These are phyloP conservation scores for Grapholita molesta DNA, from an alignment of 1,140 invertebrate genomes.

Conservation along the genomic window DNA sequence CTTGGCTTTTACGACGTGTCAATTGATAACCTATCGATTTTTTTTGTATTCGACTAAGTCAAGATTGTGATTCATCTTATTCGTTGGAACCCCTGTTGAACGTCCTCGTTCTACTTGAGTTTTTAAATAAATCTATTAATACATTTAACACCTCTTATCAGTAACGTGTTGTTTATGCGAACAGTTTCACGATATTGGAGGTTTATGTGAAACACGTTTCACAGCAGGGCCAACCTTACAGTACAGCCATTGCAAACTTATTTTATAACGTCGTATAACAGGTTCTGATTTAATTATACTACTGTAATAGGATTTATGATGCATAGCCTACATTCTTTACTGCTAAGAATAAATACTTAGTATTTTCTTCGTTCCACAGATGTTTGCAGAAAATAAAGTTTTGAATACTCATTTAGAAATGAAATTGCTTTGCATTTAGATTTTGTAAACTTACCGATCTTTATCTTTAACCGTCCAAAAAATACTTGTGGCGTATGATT, in stretches of 20 bases:
- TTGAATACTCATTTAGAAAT: neutral
- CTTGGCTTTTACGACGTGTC: no score
- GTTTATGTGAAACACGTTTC: neutral
- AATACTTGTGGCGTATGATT: no score
- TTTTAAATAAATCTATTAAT: neutral
- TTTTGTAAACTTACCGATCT: neutral
- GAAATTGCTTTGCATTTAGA: neutral
- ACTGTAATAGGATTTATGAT: neutral
- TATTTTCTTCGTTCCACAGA: neutral
- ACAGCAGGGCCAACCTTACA: neutral
- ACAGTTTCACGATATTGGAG: neutral
- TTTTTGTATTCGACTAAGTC: no score
- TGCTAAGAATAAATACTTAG: neutral
- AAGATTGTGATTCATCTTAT: neutral
- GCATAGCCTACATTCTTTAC: neutral
- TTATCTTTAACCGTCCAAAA: neutral
- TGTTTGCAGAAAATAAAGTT: neutral
- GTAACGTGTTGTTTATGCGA: constrained; percentile 11
- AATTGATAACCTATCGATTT: no score
- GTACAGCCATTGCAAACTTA: neutral
- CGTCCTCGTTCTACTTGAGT: constrained; percentile 3
- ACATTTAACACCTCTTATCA: constrained; percentile 11
- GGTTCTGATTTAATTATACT: constrained; percentile 6
- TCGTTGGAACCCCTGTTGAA: neutral
- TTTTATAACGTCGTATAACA: constrained; percentile 9